A percentile compares a stretch with the other conserved stretches of the same genome.
Conservation (phyloP, 2,888 invertebrate species). For the Leptinotarsa haldemani region DNA sequence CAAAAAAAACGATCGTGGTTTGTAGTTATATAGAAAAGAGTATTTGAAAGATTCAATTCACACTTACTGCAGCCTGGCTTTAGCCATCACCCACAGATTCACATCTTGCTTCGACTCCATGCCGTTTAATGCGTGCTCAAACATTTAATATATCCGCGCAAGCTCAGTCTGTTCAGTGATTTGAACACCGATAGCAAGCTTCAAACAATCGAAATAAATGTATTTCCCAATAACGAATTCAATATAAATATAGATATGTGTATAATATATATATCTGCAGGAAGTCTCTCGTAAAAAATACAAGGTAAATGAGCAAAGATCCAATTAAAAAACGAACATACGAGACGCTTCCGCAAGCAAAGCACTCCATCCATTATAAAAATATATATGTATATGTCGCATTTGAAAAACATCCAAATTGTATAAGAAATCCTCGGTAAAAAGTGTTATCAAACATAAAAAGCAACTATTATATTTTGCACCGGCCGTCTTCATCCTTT, state of each 20-base stretch:
- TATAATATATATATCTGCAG: slow-evolving; percentile 25
- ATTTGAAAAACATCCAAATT: slow-evolving; percentile 38
- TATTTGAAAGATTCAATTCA: no score
- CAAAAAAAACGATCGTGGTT: no score
- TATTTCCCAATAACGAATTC: slow-evolving; percentile 9
- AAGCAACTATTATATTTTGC: slow-evolving; percentile 47
- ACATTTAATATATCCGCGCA: slow-evolving; percentile 3
- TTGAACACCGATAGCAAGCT: not conserved
- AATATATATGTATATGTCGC: slow-evolving; percentile 32
- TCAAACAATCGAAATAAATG: slow-evolving; percentile 21
- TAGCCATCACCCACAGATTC: no score
- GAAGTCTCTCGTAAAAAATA: slow-evolving; percentile 7
- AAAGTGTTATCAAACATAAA: slow-evolving; percentile 42
- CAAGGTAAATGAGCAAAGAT: slow-evolving; percentile 35
- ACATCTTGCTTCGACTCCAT: no score
- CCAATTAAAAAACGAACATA: slow-evolving; percentile 27
- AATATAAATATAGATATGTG: slow-evolving; percentile 23
- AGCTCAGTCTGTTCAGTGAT: slow-evolving; percentile 11
- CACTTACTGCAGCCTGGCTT: no score
- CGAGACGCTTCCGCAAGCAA: slow-evolving; percentile 30
- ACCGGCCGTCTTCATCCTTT: slow-evolving; percentile 37
- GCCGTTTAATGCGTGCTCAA: not conserved
- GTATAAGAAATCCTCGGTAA: slow-evolving; percentile 33
- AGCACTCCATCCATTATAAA: slow-evolving; percentile 35
- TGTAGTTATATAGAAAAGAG: no score